Conservation (phyloP, 2,797 vertebrate species). For the Babyrousa celebensis region DNA sequence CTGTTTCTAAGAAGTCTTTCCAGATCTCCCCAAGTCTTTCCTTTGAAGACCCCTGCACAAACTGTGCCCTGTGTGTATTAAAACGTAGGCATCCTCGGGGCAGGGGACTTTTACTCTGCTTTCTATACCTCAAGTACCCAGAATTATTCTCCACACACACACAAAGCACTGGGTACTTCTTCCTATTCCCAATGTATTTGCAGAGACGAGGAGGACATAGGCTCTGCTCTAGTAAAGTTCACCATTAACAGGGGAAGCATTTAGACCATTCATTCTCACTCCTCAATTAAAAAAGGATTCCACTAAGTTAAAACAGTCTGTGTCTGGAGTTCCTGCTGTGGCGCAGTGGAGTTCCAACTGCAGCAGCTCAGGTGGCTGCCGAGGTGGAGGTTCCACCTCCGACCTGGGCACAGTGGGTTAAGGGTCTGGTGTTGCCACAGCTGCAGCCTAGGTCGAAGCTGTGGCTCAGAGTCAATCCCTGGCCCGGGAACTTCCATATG, state of each 20-base stretch:
- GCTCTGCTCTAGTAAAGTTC: neutral
- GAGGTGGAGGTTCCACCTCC: too few species aligned
- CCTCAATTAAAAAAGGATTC: conserved; percentile 13
- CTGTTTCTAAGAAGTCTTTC: conserved; percentile 1
- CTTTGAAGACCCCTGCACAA: neutral
- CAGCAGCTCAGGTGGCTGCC: too few species aligned
- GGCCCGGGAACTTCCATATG: too few species aligned
- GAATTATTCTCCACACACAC: neutral
- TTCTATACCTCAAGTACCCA: neutral
- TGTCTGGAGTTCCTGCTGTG: neutral
- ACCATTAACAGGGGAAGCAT: neutral
- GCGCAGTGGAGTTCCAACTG: too few species aligned
- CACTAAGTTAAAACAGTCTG: neutral
- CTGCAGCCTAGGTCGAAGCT: too few species aligned
- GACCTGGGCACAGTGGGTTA: too few species aligned
- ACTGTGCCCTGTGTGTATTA: neutral
- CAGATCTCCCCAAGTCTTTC: neutral
- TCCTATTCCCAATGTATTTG: neutral
- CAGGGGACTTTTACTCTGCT: neutral
- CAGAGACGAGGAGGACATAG: neutral
- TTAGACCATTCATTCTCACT: neutral
- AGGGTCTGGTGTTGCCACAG: too few species aligned
- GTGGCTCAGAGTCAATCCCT: too few species aligned
- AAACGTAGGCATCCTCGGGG: neutral
- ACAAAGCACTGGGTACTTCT: neutral